Evolutionary conservation across 2,113 vertebrate species (phyloP), one percentile per base, ranked within the genome.

Genomic region (Eretmochelys imbricata): DNA sequence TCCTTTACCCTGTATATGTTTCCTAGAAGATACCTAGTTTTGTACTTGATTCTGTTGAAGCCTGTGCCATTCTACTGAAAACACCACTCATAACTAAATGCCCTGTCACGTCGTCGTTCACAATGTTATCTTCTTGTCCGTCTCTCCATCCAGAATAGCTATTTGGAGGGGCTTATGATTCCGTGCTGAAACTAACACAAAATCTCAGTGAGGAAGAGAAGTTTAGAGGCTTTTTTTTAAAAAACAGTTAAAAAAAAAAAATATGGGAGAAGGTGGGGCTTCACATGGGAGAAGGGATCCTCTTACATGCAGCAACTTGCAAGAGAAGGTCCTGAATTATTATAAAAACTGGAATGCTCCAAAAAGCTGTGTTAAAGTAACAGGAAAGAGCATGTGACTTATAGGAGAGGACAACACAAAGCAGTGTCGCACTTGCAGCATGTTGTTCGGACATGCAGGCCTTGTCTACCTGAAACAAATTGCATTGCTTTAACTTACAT

Each of bases 81-180:
- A 72, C 65, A 38, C 35, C n/a, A 20, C 65, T 38, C 65, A 14
- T 27, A 57, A 0, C 8, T 42, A 2, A 3, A 1, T 7, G 50
- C 6, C 0, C 13, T 38, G 0, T 13, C 5, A 42, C 50, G 1
- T 0, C 1, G 78, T 57, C 0, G 0, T 2, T 27, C 20, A 42
- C 10, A 25, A 72, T 22, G 9, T 0, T 2, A 22, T 62, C 65
- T 46, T 53, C 16, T 29, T 14, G 13, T 17, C 75, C 5, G 65
- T 72, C n/a, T 96, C 55, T 81, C 83, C 42, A 25, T 13, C 42
- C 46, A 48, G 75, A 48, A 48, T 78, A 46, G 6, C 75, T 62
- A 0, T 17, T 25, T 27, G 89, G 5, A 6, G 91, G 2, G 24
- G 69, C 59, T 84, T 48, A 0, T 29, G 48, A 0, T 29, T 25